Evolutionary conservation across 2,113 vertebrate genomes (phyloP).

Genomic region (Petromus typicus): DNA sequence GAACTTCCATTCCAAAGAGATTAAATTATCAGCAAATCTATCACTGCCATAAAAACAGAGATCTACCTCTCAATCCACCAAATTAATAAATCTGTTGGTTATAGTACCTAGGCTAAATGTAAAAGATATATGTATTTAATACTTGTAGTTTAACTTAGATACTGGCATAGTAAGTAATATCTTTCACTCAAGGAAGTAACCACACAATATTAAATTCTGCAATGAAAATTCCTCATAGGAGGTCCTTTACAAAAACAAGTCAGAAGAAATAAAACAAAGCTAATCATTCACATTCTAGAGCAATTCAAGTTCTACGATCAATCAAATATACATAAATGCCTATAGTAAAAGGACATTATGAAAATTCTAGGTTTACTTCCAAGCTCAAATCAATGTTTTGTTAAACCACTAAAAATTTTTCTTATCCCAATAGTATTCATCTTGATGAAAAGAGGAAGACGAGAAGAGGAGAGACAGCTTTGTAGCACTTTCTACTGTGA

Average conservation of each 20-base stretch:
- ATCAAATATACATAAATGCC: slow-evolving; percentile 69
- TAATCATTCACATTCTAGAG: slow-evolving; percentile 84
- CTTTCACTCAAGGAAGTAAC: slow-evolving; percentile 72
- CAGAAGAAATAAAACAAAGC: slow-evolving; percentile 57
- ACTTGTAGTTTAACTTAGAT: slow-evolving; percentile 55
- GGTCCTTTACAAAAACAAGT: slow-evolving; percentile 72
- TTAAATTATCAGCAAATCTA: not conserved
- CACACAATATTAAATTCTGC: slow-evolving; percentile 67
- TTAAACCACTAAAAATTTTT: slow-evolving; percentile 58
- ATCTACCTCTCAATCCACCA: slow-evolving; percentile 26
- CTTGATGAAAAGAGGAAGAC: not conserved
- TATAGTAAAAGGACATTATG: slow-evolving; percentile 73
- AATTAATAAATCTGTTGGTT: slow-evolving; percentile 47
- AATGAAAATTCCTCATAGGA: slow-evolving; percentile 72
- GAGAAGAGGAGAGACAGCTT: not conserved
- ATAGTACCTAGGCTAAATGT: slow-evolving; percentile 51
- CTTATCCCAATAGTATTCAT: slow-evolving; percentile 69
- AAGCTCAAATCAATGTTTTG: slow-evolving; percentile 65
- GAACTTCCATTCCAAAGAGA: slow-evolving; percentile 76
- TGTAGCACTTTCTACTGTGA: not conserved
- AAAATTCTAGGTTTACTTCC: slow-evolving; percentile 64
- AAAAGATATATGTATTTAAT: slow-evolving; percentile 43
- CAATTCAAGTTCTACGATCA: slow-evolving; percentile 81
- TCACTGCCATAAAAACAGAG: slow-evolving; percentile 68
- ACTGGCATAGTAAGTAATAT: slow-evolving; percentile 56